Base-by-base conservation (phyloP, 2,113 vertebrate genomes). In the Megaptera novaeangliae region DNA sequence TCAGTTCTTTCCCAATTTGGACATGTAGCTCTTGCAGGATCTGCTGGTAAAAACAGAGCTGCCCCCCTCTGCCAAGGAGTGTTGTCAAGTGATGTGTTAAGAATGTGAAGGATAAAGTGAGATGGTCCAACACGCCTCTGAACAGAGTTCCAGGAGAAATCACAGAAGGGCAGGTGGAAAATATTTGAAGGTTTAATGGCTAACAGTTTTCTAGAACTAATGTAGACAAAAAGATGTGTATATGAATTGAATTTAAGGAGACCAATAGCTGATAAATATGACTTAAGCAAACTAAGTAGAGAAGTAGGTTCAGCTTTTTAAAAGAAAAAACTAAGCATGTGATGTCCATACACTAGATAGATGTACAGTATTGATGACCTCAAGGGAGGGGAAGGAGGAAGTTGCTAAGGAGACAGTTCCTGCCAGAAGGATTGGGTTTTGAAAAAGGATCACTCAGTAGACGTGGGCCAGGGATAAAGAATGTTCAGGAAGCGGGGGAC, bases 1-100 rank as follows among this genome's bases (percentile, higher is more conserved):
- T 49, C 80, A 83, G 25, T 59, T 59, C 92, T 96, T 96, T 80
- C 96, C 95, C 96, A 90, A 89, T 97, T 94, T 96, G 97, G 97
- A 96, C 57, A 80, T 74, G 84, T 29, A 90, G 69, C 71, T 88
- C 91, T 88, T 88, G 64, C 71, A 85, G 39, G 80, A 92, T 93
- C 85, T 34, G 29, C 80, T 91, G 88, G 71, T 69, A 71, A 85
- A 88, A 84, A 75, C 80, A 83, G 57, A 93, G 81, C 92, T 80
- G 69, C 68, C 72, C 36, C 41, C 72, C 36, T 88, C 74, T 0
- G 29, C 77, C 82, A 74, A 83, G 94, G 93, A 91, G 39, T 81
- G 27, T 23, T 68, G 57, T 78, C 93, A 49, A n/a, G 66, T 80
- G 92, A 86, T n/a, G 72, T 82, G 49, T 49, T 89, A 31, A 83